Percentiles rank a stretch among this genome's conserved stretches.
Conservation (phyloP, 1,140 invertebrate genomes). For the Plodia interpunctella region DNA sequence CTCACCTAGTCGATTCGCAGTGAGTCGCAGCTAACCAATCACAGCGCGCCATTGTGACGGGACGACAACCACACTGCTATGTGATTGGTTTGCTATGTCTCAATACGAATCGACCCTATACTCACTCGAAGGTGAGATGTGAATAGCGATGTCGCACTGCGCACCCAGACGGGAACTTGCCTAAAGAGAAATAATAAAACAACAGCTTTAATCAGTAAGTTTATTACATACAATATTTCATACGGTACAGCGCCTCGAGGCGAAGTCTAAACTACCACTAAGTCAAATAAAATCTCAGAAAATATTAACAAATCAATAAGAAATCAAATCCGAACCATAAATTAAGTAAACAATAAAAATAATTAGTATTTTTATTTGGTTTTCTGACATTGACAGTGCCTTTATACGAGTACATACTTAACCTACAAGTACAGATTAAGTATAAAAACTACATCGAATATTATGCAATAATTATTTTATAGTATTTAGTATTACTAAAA, state of each 20-base stretch:
- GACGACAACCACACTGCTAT: no score
- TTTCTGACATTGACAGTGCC: conserved; percentile 10
- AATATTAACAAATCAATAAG: conserved; percentile 19
- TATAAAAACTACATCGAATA: conserved; percentile 20
- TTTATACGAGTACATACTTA: conserved; percentile 8
- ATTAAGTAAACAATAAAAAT: conserved; percentile 19
- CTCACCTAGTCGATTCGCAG: no score
- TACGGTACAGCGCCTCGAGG: conserved; percentile 17
- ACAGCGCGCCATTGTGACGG: no score
- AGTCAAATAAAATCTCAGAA: conserved; percentile 22
- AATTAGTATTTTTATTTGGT: conserved; percentile 28
- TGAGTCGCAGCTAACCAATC: no score
- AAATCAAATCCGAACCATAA: conserved; percentile 18
- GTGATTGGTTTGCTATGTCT: no score
- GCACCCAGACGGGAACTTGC: no score
- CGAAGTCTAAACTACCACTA: conserved; percentile 8
- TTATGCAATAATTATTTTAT: conserved; percentile 8
- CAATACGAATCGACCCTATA: no score
- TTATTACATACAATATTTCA: conserved; percentile 26
- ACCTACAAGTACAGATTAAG: neutral
- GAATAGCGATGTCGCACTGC: no score
- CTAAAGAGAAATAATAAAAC: no score
- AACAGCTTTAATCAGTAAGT: conserved; percentile 23
- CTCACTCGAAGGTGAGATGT: no score
- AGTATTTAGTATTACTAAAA: conserved; percentile 8